Conservation (phyloP, 1,140 invertebrate genomes). For the Tyrophagus putrescentiae region DNA sequence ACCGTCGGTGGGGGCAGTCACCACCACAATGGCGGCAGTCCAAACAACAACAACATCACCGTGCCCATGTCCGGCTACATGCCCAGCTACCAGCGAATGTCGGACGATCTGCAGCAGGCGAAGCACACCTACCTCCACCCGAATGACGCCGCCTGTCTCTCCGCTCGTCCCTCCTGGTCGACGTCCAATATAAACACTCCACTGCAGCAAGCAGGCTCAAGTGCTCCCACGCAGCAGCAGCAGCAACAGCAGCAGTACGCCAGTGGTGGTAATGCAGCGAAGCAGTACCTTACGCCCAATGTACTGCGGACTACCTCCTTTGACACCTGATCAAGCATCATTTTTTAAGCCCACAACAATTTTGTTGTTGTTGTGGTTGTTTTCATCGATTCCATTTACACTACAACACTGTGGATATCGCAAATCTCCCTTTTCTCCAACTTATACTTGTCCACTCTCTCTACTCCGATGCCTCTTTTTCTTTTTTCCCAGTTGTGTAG, state of each 20-base stretch:
- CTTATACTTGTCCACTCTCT: too few relatives aligned
- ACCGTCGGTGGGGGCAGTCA: neutral
- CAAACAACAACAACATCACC: neutral
- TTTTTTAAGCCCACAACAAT: neutral
- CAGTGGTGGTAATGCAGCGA: neutral
- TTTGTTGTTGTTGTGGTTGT: neutral
- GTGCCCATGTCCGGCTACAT: neutral
- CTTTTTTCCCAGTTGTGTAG: neutral
- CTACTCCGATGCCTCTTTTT: neutral
- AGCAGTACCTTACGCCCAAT: slow-evolving; percentile 18
- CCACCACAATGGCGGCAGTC: neutral
- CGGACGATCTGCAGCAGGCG: slow-evolving; percentile 14
- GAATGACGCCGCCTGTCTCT: slow-evolving; percentile 27
- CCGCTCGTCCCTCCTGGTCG: slow-evolving; percentile 25
- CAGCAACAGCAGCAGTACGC: neutral
- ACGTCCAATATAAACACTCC: slow-evolving; percentile 22
- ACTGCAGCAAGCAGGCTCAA: neutral
- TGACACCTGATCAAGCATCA: slow-evolving; percentile 2
- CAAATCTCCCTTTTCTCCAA: too few relatives aligned
- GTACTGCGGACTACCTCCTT: slow-evolving; percentile 15
- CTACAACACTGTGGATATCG: too few relatives aligned
- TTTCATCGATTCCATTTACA: neutral
- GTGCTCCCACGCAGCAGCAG: neutral
- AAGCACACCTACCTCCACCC: slow-evolving; percentile 27
- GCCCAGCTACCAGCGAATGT: neutral